phyloP scores from a whole-genome alignment of 2,888 invertebrate genomes.

The Epiblema foenella region DNA sequence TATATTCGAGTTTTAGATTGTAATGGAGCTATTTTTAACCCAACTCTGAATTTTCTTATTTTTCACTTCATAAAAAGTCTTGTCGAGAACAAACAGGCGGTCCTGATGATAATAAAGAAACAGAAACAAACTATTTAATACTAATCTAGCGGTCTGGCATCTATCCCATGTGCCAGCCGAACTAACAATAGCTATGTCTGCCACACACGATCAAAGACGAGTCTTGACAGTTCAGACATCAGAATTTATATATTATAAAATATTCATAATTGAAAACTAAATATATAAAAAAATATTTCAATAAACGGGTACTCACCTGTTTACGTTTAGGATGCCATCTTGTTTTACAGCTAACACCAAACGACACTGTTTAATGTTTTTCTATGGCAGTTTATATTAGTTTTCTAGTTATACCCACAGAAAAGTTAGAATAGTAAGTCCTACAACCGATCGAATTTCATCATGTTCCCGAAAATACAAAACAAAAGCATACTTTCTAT shows the following conservation, averaged over 20 bases:
- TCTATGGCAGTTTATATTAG: neutral
- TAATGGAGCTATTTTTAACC: too few species aligned
- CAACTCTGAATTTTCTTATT: neutral
- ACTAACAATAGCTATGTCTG: slow-evolving; percentile 29
- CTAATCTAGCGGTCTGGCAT: slow-evolving; percentile 22
- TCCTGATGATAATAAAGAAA: neutral
- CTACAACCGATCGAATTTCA: neutral
- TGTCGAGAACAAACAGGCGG: neutral
- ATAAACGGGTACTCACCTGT: neutral
- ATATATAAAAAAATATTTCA: too few species aligned
- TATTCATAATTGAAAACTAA: neutral
- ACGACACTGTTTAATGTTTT: neutral
- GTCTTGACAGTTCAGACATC: neutral
- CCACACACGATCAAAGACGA: slow-evolving; percentile 23
- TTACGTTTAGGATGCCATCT: neutral
- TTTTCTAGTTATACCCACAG: neutral
- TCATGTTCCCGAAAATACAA: neutral
- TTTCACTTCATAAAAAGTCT: neutral
- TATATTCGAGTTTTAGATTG: too few species aligned
- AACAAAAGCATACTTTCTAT: slow-evolving; percentile 2
- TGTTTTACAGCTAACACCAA: neutral
- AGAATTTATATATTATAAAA: neutral
- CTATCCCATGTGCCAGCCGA: slow-evolving; percentile 11
- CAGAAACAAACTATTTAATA: neutral
- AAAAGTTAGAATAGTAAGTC: neutral